Base-by-base conservation (phyloP, 1,140 invertebrate genomes). In the Copidosoma floridanum region DNA sequence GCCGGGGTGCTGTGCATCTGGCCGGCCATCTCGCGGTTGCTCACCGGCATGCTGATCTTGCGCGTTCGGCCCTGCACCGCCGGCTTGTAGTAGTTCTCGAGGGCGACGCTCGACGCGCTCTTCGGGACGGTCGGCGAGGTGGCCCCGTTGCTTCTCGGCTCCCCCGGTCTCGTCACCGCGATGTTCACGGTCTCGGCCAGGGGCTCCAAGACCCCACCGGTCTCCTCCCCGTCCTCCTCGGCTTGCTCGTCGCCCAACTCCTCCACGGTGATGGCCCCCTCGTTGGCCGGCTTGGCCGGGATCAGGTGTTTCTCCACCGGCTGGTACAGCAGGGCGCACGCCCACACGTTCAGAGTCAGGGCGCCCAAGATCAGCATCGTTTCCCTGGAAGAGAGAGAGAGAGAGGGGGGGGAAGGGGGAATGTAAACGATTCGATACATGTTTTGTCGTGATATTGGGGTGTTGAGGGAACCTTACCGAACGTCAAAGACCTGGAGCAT, bases 361-460 rank as follows among this genome's bases (percentile, higher is more conserved):
- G 87, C 92, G 5, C 92, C 91, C 80, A 94, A 86, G 29, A 95
- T 85, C 11, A 95, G 75, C 18, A 93, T 86, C 2, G 90, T 86
- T 11, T 88, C 89, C 72, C 89, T 88, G 79, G n/a, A n/a, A n/a
- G n/a, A n/a, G n/a, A n/a, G n/a, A n/a, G n/a, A n/a, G n/a, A 54
- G 74, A 82, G 68, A 56, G 64, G 50, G 65, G 55, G n/a, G n/a
- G n/a, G n/a, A n/a, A n/a, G n/a, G n/a, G n/a, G n/a, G n/a, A n/a
- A n/a, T n/a, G n/a, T n/a, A n/a, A n/a, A n/a, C n/a, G n/a, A n/a
- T n/a, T n/a, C n/a, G n/a, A n/a, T n/a, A n/a, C n/a, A n/a, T n/a
- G n/a, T n/a, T n/a, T n/a, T n/a, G n/a, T n/a, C n/a, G n/a, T n/a
- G n/a, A n/a, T n/a, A n/a, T n/a, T n/a, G n/a, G n/a, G n/a, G n/a